Evolutionary conservation across 1,140 invertebrate species (phyloP).

Genomic region (Pogonomyrmex californicus): DNA sequence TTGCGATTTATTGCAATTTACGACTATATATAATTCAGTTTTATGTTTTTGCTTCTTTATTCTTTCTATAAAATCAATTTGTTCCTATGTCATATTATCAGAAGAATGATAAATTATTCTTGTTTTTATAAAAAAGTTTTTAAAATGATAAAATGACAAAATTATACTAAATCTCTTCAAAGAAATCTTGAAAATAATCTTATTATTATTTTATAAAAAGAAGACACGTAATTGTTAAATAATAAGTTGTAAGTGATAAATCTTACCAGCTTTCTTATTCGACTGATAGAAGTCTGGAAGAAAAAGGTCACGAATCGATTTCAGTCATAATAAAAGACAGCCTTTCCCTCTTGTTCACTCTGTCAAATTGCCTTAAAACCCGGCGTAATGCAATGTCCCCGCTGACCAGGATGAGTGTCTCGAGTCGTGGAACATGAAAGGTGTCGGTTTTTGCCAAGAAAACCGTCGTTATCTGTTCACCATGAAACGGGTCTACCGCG

Average conservation of each 20-base stretch:
- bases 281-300: neutral
- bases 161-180: neutral
- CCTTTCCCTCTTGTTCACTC: neutral
- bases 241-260: too few species aligned
- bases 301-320: conserved; percentile 25
- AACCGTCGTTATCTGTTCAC: conserved; percentile 80
- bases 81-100: neutral
- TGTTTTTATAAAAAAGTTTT: neutral
- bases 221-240: too few species aligned
- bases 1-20: neutral
- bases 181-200: neutral
- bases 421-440: conserved; percentile 65
- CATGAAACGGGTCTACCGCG: conserved; percentile 22
- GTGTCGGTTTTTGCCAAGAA: conserved; percentile 61
- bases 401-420: conserved; percentile 11
- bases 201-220: too few species aligned
- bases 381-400: neutral
- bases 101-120: neutral
- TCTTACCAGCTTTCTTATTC: too few species aligned
- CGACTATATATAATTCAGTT: neutral
- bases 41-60: neutral
- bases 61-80: neutral
- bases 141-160: neutral
- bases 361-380: neutral
- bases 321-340: neutral